Base-by-base conservation (phyloP, 2,113 vertebrate genomes). In the Notarius quadriscutis region DNA sequence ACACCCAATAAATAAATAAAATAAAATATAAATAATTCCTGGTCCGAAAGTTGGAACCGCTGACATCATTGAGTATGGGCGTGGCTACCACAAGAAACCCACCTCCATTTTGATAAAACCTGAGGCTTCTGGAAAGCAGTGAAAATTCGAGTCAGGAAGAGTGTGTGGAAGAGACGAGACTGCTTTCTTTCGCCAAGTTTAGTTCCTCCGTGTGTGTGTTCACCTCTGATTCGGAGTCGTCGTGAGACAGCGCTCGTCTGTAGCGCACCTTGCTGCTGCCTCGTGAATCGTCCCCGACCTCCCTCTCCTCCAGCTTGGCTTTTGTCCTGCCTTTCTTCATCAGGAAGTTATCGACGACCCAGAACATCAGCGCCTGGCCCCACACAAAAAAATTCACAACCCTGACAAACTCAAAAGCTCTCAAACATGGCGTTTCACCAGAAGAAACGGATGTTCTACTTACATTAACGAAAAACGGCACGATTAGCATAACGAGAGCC, bases 271-370 rank as follows among this genome's bases (percentile, higher is more conserved):
- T 99, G 92, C 96, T 97, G 90, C 95, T 97, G 17, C 97, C 97
- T 85, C 98, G 95, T 0, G 96, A 94, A 89, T 97, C 97, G 58
- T 97, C 97, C 79, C 93, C 96, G 57, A 91, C 93, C 92, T 96
- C 96, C 84, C 97, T 96, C 93, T 99, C 98, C 94, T 99, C 98
- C 60, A 96, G 93, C 90, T 99, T 99, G 92, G 97, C 98, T 97
- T 99, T 99, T 95, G 97, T 99, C 92, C 96, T 97, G 86, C 98
- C 96, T 93, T 99, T 99, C 93, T 98, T 99, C 98, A 99, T 99
- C 86, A 99, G 95, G 91, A 99, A 99, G 91, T 99, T 99, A 94
- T 99, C 98, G 75, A 99, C 98, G 86, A 99, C 98, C 98, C 98
- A 99, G 92, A 99, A 99, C 97, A 99, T 99, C 75, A 99, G 94